These are phyloP conservation scores for Saturnia japonica DNA, from an alignment of 2,888 invertebrate species.

Conservation along the genomic window DNA sequence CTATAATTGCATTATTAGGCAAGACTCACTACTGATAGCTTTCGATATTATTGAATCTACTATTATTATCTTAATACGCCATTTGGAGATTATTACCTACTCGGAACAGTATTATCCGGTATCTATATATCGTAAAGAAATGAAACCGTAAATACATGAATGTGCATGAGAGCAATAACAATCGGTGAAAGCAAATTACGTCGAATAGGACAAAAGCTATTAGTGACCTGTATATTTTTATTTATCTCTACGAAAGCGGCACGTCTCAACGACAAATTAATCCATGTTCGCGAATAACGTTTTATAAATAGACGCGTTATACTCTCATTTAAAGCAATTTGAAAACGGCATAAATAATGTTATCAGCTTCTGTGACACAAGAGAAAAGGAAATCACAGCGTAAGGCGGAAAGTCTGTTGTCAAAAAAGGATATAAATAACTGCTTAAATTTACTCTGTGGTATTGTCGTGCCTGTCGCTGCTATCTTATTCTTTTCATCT, in stretches of 20 bases:
- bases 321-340: too few relatives aligned
- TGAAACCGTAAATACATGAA: conserved; percentile 35
- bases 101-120: conserved; percentile 21
- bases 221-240: conserved; percentile 59
- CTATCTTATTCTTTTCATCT: too few relatives aligned
- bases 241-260: conserved; percentile 52
- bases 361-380: too few relatives aligned
- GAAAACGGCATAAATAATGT: too few relatives aligned
- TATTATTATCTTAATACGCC: conserved; percentile 16
- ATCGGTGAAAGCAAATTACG: conserved; percentile 62
- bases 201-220: conserved; percentile 53
- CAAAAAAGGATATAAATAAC: too few relatives aligned
- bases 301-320: too few relatives aligned
- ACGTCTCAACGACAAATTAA: conserved; percentile 67
- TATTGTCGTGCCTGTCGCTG: too few relatives aligned
- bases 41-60: background rate
- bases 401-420: too few relatives aligned
- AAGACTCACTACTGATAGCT: background rate
- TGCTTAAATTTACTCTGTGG: too few relatives aligned
- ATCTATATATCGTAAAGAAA: conserved; percentile 30
- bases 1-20: background rate
- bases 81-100: conserved; percentile 26
- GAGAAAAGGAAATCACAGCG: too few relatives aligned
- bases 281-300: too few relatives aligned
- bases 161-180: conserved; percentile 38